Percentiles rank a stretch among this genome's conserved stretches.
Conservation (phyloP, 2,113 vertebrate genomes). For the Athene cunicularia region DNA sequence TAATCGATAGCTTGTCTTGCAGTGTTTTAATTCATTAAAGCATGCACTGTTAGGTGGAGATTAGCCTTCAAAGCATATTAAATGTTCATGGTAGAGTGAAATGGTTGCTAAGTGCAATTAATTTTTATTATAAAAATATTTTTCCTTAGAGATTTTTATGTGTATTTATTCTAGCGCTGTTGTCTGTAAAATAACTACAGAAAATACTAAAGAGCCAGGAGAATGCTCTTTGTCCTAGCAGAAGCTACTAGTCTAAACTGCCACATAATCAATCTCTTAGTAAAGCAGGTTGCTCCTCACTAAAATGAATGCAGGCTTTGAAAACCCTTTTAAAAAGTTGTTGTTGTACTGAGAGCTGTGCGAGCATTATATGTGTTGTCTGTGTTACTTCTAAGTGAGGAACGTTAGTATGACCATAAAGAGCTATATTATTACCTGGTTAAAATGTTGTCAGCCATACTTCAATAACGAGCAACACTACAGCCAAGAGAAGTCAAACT, state of each 20-base stretch:
- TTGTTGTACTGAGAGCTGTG: not conserved
- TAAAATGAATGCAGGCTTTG: not conserved
- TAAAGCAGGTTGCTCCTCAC: not conserved
- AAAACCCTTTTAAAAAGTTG: not conserved
- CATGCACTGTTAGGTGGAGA: fast-evolving
- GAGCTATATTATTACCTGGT: not conserved
- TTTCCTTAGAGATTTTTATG: not conserved
- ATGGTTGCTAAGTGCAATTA: not conserved
- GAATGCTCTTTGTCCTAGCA: not conserved
- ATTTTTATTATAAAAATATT: not conserved
- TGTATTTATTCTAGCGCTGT: not conserved
- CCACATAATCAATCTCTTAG: not conserved
- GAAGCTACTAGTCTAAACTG: not conserved
- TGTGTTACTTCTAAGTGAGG: not conserved
- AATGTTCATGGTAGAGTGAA: not conserved
- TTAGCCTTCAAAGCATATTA: not conserved
- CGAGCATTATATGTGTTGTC: not conserved
- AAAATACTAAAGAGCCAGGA: not conserved
- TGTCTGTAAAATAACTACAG: not conserved
- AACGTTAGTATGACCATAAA: not conserved
- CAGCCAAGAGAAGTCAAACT: not conserved
- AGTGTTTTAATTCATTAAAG: not conserved
- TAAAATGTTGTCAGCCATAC: not conserved
- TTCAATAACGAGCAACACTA: not conserved
- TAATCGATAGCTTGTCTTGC: not conserved